Percentiles rank a stretch among this genome's conserved stretches.
Conservation (phyloP, 37 sponge, comb jelly and placozoan species). For the Lycopodina hypogea region DNA sequence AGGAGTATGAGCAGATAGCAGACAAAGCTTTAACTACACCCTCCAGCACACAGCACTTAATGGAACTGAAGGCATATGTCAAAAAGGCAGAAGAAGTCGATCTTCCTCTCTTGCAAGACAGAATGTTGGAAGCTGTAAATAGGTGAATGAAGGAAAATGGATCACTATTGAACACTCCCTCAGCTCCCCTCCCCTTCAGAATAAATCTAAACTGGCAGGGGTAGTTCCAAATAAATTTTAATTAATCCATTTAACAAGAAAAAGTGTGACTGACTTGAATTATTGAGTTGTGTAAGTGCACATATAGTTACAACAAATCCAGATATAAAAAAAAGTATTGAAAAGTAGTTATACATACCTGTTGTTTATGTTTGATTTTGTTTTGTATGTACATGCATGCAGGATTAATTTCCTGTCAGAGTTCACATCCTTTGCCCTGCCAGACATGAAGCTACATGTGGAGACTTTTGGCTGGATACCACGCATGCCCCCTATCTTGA, state of each 20-base stretch:
- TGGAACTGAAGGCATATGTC: constrained; percentile 88
- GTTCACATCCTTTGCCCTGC: constrained; percentile 68
- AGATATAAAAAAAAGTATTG: too few relatives aligned
- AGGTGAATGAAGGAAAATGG: constrained; percentile 14
- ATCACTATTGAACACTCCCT: background rate
- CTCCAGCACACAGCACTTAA: constrained; percentile 83
- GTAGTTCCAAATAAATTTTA: too few relatives aligned
- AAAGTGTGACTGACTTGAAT: too few relatives aligned
- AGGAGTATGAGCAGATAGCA: constrained; percentile 82
- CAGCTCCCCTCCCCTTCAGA: too few relatives aligned
- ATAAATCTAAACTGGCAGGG: too few relatives aligned
- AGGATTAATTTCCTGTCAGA: constrained; percentile 51
- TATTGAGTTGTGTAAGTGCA: too few relatives aligned
- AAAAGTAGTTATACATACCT: too few relatives aligned
- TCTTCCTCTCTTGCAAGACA: constrained; percentile 64
- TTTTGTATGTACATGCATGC: background rate
- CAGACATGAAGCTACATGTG: constrained; percentile 81
- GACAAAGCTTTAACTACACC: constrained; percentile 92
- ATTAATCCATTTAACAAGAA: too few relatives aligned
- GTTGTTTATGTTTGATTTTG: too few relatives aligned
- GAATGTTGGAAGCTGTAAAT: constrained; percentile 56
- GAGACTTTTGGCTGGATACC: constrained; percentile 91
- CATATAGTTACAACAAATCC: too few relatives aligned
- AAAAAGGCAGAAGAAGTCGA: constrained; percentile 57
- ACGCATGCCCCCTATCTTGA: constrained; percentile 84